Conservation (phyloP, 2,888 invertebrate genomes). For the Ectemnius cavifrons region DNA sequence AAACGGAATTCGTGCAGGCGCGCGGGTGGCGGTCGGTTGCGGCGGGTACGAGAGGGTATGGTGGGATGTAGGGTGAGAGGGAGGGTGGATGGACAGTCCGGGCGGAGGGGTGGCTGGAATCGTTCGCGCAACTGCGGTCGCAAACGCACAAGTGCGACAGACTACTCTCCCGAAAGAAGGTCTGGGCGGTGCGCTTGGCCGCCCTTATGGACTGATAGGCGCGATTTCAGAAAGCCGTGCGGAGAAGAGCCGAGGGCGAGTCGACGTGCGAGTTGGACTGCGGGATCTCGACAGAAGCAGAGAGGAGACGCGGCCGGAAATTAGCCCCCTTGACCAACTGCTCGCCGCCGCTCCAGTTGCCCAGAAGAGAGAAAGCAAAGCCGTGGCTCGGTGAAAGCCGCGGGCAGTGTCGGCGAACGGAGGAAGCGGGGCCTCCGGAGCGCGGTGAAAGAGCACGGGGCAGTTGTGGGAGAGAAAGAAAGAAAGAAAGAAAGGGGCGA, state of each 20-base stretch:
- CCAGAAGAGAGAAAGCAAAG: background rate
- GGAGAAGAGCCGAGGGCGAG: slow-evolving; percentile 23
- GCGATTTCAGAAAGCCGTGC: slow-evolving; percentile 1
- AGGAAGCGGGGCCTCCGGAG: slow-evolving; percentile 18
- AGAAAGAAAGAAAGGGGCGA: slow-evolving; percentile 13
- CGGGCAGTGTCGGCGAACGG: slow-evolving; percentile 31
- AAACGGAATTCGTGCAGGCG: slow-evolving; percentile 78
- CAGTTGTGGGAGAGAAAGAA: slow-evolving; percentile 8
- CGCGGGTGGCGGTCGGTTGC: slow-evolving; percentile 69
- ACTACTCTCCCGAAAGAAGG: slow-evolving; percentile 79
- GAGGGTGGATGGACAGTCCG: slow-evolving; percentile 75
- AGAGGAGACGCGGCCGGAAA: slow-evolving; percentile 60
- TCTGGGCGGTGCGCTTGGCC: slow-evolving; percentile 48
- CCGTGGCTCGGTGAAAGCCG: slow-evolving; percentile 21
- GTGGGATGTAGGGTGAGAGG: background rate
- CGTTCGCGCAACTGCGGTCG: slow-evolving; percentile 77
- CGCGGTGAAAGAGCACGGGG: background rate
- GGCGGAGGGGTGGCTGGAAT: slow-evolving; percentile 18
- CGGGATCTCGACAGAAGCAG: slow-evolving; percentile 43
- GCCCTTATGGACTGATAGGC: slow-evolving; percentile 64
- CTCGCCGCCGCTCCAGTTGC: slow-evolving; percentile 36
- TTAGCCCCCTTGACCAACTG: slow-evolving; percentile 51
- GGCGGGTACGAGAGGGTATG: slow-evolving; percentile 16
- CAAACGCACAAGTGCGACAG: slow-evolving; percentile 67
- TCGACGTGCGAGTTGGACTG: slow-evolving; percentile 13